phyloP scores from a whole-genome alignment of 2,888 invertebrate species.

The Aelia acuminata region DNA sequence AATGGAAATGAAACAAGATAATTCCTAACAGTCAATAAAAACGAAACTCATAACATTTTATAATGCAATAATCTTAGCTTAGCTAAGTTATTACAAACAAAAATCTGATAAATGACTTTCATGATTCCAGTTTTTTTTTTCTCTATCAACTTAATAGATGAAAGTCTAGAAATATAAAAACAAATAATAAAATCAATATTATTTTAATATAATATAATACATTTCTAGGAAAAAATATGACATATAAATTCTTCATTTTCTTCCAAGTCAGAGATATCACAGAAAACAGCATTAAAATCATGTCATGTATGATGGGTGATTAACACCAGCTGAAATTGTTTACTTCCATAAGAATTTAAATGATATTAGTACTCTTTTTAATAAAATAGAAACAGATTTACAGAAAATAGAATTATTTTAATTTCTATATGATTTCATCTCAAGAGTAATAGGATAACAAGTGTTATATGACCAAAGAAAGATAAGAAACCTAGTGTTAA shows the following conservation, averaged over 20 bases:
- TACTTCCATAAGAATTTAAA: neutral
- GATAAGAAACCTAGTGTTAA: too few relatives aligned
- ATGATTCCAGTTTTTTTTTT: neutral
- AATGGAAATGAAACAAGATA: too few relatives aligned
- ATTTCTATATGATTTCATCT: too few relatives aligned
- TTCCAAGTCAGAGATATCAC: neutral
- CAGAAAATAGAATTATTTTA: too few relatives aligned
- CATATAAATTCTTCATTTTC: neutral
- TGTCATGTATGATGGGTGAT: neutral
- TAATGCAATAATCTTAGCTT: neutral
- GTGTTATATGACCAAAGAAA: too few relatives aligned
- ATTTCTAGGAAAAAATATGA: neutral
- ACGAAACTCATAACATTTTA: too few relatives aligned
- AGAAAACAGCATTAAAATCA: neutral
- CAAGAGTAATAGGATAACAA: too few relatives aligned
- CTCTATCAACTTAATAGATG: neutral
- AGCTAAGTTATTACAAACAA: neutral
- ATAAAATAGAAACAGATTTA: neutral
- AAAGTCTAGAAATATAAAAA: neutral
- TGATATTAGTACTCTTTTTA: neutral
- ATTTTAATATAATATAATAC: neutral
- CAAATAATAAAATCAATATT: neutral
- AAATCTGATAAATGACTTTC: too few relatives aligned
- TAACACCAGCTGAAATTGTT: neutral
- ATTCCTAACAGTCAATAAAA: too few relatives aligned